Base-by-base conservation (phyloP, 2,888 invertebrate genomes). In the Yponomeuta evonymella region DNA sequence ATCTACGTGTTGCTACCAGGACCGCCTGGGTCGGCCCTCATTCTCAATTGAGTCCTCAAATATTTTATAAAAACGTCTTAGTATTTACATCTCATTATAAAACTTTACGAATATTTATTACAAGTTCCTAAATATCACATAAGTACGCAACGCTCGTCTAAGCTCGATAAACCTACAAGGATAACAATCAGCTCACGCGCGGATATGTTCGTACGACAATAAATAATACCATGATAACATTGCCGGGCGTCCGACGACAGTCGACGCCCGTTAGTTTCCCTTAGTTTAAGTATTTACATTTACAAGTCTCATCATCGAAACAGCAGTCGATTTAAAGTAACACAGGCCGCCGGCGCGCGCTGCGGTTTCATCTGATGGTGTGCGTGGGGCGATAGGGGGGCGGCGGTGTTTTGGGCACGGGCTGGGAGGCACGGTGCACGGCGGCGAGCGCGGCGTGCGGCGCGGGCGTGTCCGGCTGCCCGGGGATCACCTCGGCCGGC, bases 311-410 rank as follows among this genome's bases (percentile, higher is more conserved):
- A 84, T 86, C 85, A 87, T 88, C 85, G 90, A 88, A 90, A 90
- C 89, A 83, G 88, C 90, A 90, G 90, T 90, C 88, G 88, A 86
- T 89, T 88, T 87, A 87, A 86, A 86, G 87, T 84, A 80, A 79
- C 85, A 82, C 79, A 64, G 76, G 73, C 75, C 73, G 75, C 74
- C 15, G 71, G 69, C 66, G 51, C 51, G 68, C 58, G 78, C 79
- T 73, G 79, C 79, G 79, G 78, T 83, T 89, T 93, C 93, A 93
- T 86, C 92, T 92, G 87, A 92, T 90, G 78, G 89, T 84, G 76
- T 91, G 90, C 11, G 86, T 86, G 62, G 92, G 90, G 78, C 91
- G 85, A 81, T 93, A 92, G 4, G 92, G 93, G 29, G 92, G 92
- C 9, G 92, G 92, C 1, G 93, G 93, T 10, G 93, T 92, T 75